A percentile compares a stretch with the other conserved stretches of the same genome.
Conservation (phyloP, 1,140 invertebrate species). For the Laupala kohalensis region DNA sequence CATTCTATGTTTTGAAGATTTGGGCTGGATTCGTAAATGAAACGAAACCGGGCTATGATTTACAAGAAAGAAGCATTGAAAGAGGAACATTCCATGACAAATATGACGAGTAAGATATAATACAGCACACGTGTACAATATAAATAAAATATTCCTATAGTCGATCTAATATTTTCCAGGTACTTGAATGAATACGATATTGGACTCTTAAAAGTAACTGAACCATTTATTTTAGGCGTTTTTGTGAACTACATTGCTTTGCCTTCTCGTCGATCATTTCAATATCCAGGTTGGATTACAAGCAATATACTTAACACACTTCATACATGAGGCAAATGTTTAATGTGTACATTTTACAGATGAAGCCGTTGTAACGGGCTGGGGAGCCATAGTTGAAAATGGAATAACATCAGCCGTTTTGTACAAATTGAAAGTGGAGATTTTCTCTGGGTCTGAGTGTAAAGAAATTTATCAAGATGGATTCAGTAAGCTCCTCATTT, state of each 20-base stretch:
- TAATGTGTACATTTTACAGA: not conserved
- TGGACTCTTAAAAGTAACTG: not conserved
- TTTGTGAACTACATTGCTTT: not conserved
- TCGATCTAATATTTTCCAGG: too few relatives aligned
- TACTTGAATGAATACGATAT: not conserved
- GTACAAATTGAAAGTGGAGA: not conserved
- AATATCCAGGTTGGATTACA: not conserved
- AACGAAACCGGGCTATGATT: not conserved
- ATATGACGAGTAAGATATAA: not conserved
- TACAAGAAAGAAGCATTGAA: not conserved
- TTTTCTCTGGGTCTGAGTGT: not conserved
- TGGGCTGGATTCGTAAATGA: not conserved
- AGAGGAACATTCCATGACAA: not conserved
- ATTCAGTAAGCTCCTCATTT: not conserved
- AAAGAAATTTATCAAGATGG: not conserved
- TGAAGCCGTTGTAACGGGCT: not conserved
- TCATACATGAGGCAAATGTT: not conserved
- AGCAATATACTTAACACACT: not conserved
- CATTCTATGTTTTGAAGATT: not conserved
- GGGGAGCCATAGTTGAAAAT: not conserved
- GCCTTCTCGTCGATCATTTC: too few relatives aligned
- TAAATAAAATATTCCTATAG: not conserved
- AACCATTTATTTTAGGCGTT: not conserved
- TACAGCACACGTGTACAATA: not conserved
- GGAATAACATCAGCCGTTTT: not conserved